phyloP scores from a whole-genome alignment of 1,140 invertebrate species.

The Drosophila leontia region DNA sequence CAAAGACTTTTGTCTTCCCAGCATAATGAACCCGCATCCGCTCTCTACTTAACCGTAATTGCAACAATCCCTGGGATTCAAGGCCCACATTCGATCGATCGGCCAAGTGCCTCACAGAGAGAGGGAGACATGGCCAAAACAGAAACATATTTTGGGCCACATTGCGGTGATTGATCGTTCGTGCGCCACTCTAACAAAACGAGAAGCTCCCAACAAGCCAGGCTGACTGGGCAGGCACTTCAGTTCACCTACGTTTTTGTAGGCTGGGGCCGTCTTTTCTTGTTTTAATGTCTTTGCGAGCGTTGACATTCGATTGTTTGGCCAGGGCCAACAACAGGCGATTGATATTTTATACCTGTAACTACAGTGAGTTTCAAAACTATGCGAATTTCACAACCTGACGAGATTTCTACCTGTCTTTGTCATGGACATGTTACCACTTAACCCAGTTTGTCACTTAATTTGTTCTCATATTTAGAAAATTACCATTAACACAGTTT shows the following conservation, averaged over 20 bases:
- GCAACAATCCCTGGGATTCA: constrained; percentile 51
- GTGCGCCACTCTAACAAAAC: constrained; percentile 53
- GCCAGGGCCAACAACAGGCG: constrained; percentile 31
- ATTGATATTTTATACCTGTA: constrained; percentile 28
- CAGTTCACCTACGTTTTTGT: constrained; percentile 27
- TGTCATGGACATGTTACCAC: background rate
- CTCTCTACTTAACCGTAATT: constrained; percentile 55
- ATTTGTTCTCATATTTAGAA: constrained; percentile 14
- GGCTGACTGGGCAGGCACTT: constrained; percentile 7
- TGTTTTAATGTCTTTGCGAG: constrained; percentile 28
- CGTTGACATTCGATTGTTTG: constrained; percentile 45
- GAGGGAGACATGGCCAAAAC: constrained; percentile 57
- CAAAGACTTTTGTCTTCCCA: constrained; percentile 44
- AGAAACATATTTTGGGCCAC: constrained; percentile 47
- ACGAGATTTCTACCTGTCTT: background rate
- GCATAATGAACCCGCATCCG: constrained; percentile 65
- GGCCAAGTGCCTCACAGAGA: constrained; percentile 42
- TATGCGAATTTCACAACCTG: background rate
- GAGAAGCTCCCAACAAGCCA: constrained; percentile 31
- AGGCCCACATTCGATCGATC: constrained; percentile 40
- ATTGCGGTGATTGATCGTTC: constrained; percentile 70
- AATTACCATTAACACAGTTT: constrained; percentile 30
- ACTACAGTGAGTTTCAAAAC: constrained; percentile 20
- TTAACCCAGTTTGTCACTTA: constrained; percentile 21
- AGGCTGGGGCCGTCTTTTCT: constrained; percentile 18